phyloP scores from a whole-genome alignment of 2,113 vertebrate species.

The Otis tarda region DNA sequence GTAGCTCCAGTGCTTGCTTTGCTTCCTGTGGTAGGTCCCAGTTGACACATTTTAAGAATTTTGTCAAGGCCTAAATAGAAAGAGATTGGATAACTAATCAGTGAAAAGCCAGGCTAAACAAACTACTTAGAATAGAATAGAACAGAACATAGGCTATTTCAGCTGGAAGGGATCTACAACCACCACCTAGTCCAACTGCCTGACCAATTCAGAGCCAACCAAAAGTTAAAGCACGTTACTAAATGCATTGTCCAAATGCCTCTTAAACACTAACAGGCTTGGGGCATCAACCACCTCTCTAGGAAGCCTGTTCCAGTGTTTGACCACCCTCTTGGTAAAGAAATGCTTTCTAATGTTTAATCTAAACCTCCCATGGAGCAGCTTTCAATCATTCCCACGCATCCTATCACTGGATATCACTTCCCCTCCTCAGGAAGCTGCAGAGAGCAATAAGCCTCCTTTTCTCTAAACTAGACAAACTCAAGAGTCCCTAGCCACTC shows the following conservation, averaged over 20 bases:
- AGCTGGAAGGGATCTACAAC: not conserved
- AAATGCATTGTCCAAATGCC: not conserved
- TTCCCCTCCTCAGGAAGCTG: not conserved
- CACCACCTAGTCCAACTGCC: not conserved
- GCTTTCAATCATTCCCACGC: not conserved
- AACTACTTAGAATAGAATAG: not conserved
- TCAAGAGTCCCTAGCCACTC: not conserved
- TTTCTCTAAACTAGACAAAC: not conserved
- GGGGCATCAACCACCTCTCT: not conserved
- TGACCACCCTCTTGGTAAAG: too few relatives aligned
- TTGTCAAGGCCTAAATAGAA: conserved; percentile 88
- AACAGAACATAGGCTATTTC: not conserved
- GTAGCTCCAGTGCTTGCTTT: conserved; percentile 93
- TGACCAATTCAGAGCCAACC: not conserved
- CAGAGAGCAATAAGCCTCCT: not conserved
- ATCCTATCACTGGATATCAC: not conserved
- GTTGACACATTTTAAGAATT: conserved; percentile 99
- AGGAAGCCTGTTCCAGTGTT: not conserved
- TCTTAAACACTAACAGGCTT: not conserved
- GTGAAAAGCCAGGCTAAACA: not conserved
- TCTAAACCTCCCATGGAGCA: not conserved
- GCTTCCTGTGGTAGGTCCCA: conserved; percentile 96
- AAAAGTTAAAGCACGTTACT: not conserved
- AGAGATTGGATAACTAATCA: not conserved
- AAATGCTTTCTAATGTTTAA: not conserved